These are phyloP conservation scores for Panthera leo DNA, from an alignment of 2,113 vertebrate species.

Conservation along the genomic window DNA sequence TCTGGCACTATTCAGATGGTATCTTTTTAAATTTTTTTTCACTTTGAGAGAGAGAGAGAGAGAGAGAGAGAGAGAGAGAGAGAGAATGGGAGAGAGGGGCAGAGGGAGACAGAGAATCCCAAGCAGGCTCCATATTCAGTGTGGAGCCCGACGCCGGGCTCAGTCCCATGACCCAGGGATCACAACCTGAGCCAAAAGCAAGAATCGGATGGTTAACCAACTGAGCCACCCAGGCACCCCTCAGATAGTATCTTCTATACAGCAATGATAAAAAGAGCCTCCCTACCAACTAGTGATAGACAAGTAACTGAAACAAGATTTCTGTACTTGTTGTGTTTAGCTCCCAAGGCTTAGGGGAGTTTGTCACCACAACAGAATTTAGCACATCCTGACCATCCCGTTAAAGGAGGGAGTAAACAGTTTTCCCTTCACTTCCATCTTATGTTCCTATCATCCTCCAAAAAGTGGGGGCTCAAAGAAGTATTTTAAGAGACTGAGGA, in stretches of 20 bases:
- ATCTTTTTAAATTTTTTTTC: too few species aligned
- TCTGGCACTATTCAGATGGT: neutral
- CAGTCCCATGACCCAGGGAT: too few species aligned
- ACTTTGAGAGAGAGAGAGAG: too few species aligned
- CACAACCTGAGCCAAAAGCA: too few species aligned
- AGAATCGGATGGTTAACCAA: too few species aligned
- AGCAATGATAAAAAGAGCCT: neutral
- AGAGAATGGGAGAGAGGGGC: too few species aligned
- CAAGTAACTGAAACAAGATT: neutral
- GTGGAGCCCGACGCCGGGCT: too few species aligned
- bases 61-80: too few species aligned
- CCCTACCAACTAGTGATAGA: neutral
- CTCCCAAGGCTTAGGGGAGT: neutral
- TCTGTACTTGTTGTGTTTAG: neutral
- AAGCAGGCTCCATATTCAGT: too few species aligned
- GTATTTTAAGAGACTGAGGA: neutral
- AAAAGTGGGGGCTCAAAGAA: neutral
- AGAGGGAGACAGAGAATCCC: too few species aligned
- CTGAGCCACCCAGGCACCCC: neutral
- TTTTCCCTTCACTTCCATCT: neutral
- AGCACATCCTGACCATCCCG: neutral
- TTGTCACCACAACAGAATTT: neutral
- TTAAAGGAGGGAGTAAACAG: neutral
- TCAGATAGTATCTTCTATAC: neutral
- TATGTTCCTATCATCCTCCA: neutral